These are phyloP conservation scores for Lasioglossum figueresi DNA, from an alignment of 2,888 invertebrate genomes.

Conservation along the genomic window DNA sequence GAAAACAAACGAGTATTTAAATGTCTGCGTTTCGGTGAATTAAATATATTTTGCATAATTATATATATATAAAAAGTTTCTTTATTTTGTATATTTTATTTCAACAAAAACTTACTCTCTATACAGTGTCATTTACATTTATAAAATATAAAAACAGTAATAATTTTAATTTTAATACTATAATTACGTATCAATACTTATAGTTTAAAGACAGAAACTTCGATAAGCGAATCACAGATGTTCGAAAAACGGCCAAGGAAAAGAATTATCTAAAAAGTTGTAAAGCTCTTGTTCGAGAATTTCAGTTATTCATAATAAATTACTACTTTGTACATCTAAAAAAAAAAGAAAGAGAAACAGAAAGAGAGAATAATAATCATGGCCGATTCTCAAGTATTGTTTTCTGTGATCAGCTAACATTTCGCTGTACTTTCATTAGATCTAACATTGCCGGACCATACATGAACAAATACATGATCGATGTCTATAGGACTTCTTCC, in stretches of 20 bases:
- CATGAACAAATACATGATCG: neutral
- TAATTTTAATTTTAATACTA: conserved; percentile 69
- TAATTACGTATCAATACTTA: conserved; percentile 66
- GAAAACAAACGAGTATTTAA: conserved; percentile 21
- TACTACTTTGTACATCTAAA: conserved; percentile 68
- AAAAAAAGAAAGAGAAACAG: conserved; percentile 52
- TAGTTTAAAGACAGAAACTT: conserved; percentile 60
- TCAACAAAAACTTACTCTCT: conserved; percentile 60
- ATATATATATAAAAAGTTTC: conserved; percentile 33
- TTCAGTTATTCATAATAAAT: conserved; percentile 68
- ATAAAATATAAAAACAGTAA: conserved; percentile 78
- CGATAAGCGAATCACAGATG: conserved; percentile 71
- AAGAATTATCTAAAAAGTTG: conserved; percentile 45
- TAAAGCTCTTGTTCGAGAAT: conserved; percentile 46
- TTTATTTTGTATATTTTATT: conserved; percentile 58
- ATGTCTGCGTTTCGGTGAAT: conserved; percentile 52
- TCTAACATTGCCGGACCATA: conserved; percentile 58
- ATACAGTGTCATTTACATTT: conserved; percentile 68
- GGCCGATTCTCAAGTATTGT: conserved; percentile 74
- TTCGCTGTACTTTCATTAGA: conserved; percentile 70
- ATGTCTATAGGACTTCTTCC: too few relatives aligned
- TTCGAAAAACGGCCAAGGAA: conserved; percentile 73
- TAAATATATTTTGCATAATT: conserved; percentile 66
- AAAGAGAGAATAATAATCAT: conserved; percentile 59
- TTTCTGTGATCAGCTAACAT: conserved; percentile 66